Evolutionary conservation across 2,888 invertebrate species (phyloP), one percentile per base, ranked within the genome.

Genomic region (Eilema griseolum): DNA sequence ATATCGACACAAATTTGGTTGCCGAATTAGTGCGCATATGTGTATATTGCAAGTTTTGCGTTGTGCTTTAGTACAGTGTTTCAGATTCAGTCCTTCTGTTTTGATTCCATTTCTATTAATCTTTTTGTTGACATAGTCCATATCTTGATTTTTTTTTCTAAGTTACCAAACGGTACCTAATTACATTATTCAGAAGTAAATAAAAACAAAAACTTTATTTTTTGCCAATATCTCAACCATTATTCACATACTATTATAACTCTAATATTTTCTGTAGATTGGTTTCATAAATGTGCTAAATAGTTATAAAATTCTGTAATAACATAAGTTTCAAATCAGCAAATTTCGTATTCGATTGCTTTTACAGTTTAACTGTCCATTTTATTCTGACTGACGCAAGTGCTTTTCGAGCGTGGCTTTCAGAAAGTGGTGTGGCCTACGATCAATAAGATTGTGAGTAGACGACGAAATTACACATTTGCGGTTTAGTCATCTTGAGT

Each of bases 1-100:
- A 61, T 76, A 79, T 72, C 70, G 76, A 68, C 28, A 62, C 31
- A 56, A n/a, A 56, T 63, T n/a, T 62, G 37, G 11, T 20, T 68
- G 5, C 16, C 11, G 61, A 14, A 61, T 33, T 3, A n/a, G 23
- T 65, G 23, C 23, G 52, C 28, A 12, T 31, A 24, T 52, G 0
- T 28, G 16, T 31, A 23, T 23, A 23, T 20, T 46, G 1, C 7
- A 11, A 26, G 24, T 41, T 11, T 8, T 26, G 8, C 24, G 14
- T 37, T 12, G 7, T 12, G 12, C 23, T 8, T 62, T 4, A 1
- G 4, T n/a, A 60, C 20, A 31, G 11, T 12, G 23, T 61, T 46
- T 46, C 5, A 20, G 4, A 1, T 41, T 46, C 46, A 0, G 20
- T 41, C 14, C 14, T 41, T 41, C 16, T 3, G 16, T 37, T 41